These are phyloP conservation scores for Hetaerina americana DNA, from an alignment of 1,140 invertebrate genomes.

Conservation along the genomic window DNA sequence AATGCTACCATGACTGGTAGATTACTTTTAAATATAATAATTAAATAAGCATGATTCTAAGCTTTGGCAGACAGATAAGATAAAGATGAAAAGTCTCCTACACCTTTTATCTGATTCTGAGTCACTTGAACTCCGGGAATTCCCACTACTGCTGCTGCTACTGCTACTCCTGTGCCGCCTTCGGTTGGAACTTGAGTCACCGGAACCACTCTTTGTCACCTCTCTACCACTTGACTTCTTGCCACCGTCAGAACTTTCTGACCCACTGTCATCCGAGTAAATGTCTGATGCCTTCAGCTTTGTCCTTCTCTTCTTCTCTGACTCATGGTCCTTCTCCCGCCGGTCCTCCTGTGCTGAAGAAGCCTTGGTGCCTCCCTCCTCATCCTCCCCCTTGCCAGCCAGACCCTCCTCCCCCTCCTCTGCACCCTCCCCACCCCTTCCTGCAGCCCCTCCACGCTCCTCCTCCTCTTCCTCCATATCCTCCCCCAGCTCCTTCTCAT, in stretches of 20 bases:
- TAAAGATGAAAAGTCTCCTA: no score
- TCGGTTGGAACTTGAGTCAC: constrained; percentile 16
- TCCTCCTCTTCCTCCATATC: constrained; percentile 32
- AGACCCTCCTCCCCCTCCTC: constrained; percentile 41
- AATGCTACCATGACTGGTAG: no score
- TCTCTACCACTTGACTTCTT: constrained; percentile 11
- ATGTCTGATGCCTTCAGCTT: constrained; percentile 87
- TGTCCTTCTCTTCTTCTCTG: constrained; percentile 22
- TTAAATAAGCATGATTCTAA: no score
- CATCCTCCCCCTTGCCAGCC: constrained; percentile 29
- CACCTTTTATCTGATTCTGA: constrained; percentile 40
- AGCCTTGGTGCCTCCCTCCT: constrained; percentile 31
- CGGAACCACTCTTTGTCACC: constrained; percentile 18
- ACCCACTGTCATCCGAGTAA: constrained; percentile 87
- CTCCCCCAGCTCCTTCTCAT: constrained; percentile 32
- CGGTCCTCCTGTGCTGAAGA: constrained; percentile 40
- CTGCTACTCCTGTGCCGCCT: constrained; percentile 5
- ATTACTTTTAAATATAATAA: no score
- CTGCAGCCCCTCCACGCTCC: constrained; percentile 27
- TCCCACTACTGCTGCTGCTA: constrained; percentile 18
- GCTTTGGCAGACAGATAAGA: no score
- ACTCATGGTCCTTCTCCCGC: constrained; percentile 33
- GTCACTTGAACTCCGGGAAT: constrained; percentile 25
- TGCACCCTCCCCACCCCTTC: constrained; percentile 29
- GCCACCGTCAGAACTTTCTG: constrained; percentile 37